These are phyloP conservation scores for Sycophila sp. DNA, from an alignment of 1,140 invertebrate species.

Conservation along the genomic window DNA sequence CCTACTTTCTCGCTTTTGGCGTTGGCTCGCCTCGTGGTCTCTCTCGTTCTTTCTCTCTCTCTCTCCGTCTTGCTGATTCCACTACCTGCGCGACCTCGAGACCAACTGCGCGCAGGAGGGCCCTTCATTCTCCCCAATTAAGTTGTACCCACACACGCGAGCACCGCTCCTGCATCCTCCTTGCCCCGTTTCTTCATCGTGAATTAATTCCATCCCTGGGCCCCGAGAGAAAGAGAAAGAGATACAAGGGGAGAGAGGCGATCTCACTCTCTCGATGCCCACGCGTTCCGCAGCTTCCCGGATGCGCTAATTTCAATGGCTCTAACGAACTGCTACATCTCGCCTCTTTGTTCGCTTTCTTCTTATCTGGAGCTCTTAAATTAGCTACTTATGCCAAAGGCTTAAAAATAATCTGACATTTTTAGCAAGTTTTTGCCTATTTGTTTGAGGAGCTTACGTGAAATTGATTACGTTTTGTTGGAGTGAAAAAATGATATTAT, in stretches of 20 bases:
- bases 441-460: too few species aligned
- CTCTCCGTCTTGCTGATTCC: too few species aligned
- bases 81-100: conserved; percentile 28
- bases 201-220: conserved; percentile 20
- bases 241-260: neutral
- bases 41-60: neutral
- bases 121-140: conserved; percentile 61
- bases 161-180: conserved; percentile 27
- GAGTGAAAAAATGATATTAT: too few species aligned
- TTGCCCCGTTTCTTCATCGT: conserved; percentile 36
- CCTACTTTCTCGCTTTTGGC: neutral
- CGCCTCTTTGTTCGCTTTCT: neutral
- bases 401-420: too few species aligned
- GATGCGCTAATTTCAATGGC: conserved; percentile 28
- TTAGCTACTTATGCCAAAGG: too few species aligned
- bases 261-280: neutral
- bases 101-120: conserved; percentile 29
- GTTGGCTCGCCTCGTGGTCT: too few species aligned
- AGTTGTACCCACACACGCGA: conserved; percentile 55
- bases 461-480: too few species aligned
- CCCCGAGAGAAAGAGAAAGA: neutral
- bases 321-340: conserved; percentile 5
- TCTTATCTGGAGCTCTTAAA: neutral
- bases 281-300: neutral
- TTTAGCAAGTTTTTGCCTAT: too few species aligned